These are phyloP conservation scores for Calliopum simillimum DNA, from an alignment of 2,888 invertebrate species.

Conservation along the genomic window DNA sequence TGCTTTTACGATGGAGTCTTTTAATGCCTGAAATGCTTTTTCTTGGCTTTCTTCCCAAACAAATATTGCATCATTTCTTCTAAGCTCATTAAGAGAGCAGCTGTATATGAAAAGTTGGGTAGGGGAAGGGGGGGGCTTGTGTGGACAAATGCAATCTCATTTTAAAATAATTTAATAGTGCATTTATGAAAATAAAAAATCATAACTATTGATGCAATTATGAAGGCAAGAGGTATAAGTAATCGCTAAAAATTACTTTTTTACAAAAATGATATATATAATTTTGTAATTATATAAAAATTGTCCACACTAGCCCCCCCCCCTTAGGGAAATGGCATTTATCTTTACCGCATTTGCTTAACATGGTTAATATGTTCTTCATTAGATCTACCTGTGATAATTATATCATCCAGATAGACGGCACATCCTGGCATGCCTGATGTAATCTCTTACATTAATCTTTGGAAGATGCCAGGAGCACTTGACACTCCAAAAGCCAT, in stretches of 20 bases:
- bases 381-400: conserved; percentile 31
- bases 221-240: no score
- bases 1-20: not conserved
- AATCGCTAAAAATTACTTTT: no score
- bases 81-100: not conserved
- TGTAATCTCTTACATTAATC: not conserved
- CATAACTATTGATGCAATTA: not conserved
- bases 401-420: conserved; percentile 37
- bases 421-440: conserved; percentile 22
- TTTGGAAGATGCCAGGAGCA: not conserved
- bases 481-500: no score
- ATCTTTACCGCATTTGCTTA: conserved; percentile 15
- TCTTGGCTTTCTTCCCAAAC: not conserved
- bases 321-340: conserved; percentile 34
- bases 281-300: no score
- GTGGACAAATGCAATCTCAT: no score
- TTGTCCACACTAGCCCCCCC: no score
- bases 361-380: conserved; percentile 33
- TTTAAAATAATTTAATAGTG: no score
- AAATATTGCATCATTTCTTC: not conserved
- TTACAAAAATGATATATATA: no score
- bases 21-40: not conserved
- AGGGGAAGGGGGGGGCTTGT: no score
- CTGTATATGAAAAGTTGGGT: not conserved
- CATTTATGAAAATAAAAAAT: not conserved